Evolutionary conservation across 2,888 invertebrate genomes (phyloP).

Genomic region (Eupithecia centaureata): DNA sequence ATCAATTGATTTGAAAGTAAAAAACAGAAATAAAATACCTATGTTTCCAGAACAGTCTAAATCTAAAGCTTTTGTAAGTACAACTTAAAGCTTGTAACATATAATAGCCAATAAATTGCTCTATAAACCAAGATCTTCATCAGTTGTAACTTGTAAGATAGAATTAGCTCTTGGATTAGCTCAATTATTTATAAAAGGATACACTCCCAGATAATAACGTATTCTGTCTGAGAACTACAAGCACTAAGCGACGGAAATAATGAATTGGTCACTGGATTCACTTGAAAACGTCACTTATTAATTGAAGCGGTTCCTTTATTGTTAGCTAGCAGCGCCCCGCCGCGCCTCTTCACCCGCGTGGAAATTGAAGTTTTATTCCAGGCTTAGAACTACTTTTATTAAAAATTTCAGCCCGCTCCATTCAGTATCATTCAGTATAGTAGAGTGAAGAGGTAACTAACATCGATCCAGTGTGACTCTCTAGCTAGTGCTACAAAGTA

Average conservation of each 20-base stretch:
- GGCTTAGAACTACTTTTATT: no score
- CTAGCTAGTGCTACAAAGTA: no score
- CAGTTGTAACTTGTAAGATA: neutral
- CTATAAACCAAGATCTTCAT: neutral
- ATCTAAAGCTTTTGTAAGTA: neutral
- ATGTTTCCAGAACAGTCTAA: neutral
- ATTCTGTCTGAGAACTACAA: neutral
- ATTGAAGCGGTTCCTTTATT: neutral
- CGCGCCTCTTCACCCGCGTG: no score
- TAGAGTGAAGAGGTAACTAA: no score
- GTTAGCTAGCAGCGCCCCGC: no score
- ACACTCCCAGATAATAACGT: neutral
- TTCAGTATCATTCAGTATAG: no score
- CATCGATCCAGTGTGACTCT: no score
- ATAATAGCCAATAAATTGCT: neutral
- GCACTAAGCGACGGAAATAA: neutral
- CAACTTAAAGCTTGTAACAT: neutral
- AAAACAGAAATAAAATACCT: neutral
- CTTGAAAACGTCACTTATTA: neutral
- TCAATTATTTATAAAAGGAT: constrained; percentile 6
- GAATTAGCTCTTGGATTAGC: neutral
- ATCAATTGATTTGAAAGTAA: no score
- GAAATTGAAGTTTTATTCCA: no score
- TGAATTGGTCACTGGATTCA: neutral
- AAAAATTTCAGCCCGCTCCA: no score